Evolutionary conservation across 2,797 vertebrate genomes (phyloP), one percentile per base, ranked within the genome.

Genomic region (Tinamus major): DNA sequence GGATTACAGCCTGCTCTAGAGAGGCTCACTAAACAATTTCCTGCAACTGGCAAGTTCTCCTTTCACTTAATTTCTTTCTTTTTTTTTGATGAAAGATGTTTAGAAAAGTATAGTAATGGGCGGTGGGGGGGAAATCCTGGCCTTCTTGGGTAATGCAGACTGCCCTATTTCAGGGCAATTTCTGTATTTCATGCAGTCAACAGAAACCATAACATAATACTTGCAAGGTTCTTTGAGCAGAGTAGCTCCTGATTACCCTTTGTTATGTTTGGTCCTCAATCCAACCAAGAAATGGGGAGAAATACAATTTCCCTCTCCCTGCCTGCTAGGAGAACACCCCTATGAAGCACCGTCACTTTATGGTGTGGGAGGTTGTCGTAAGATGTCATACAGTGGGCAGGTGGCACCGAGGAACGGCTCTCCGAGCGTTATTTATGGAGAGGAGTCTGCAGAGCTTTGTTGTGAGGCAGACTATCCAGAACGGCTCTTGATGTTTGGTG

Each of bases 91-190:
- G 10, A 68, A 62, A 62, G 2, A 42, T 72, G 53, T 9, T 20
- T 33, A 26, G 20, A 19, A 44, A 37, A 26, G 26, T 23, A 7
- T 8, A 31, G 26, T 59, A 46, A 79, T 35, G 59, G 49, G 44
- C 4, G 42, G 42, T 8, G 46, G 51, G 59, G 31, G 16, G 64
- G 10, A 10, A 3, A 13, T 37, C 31, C 58, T 51, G 35, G 15
- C 10, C 35, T 81, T 41, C 20, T 68, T 68, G 29, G 17, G 7
- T 41, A 42, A 4, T 29, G 29, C 2, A 0, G 55, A 18, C 39
- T 58, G 7, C 23, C 3, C 5, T 31, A 3, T 26, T 61, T 2
- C 4, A 31, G 31, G 16, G 5, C 0, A 0, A 4, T 61, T 80
- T 74, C 37, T 58, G 1, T n/a, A 67, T 85, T 78, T 87, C 33